These are phyloP conservation scores for Bombus confusus DNA, from an alignment of 1,140 invertebrate genomes.

Conservation along the genomic window DNA sequence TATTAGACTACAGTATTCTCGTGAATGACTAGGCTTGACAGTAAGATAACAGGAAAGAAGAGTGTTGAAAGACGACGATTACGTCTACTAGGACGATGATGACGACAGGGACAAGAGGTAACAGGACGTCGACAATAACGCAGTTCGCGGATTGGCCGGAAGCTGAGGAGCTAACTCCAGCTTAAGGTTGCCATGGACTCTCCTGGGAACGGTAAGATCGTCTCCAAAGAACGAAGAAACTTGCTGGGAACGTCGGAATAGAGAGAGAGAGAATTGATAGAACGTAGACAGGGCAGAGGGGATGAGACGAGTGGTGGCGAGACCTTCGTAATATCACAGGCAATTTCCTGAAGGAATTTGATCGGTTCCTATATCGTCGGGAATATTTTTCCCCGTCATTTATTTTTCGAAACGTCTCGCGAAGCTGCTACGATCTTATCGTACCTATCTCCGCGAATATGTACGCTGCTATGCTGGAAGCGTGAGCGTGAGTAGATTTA, in stretches of 20 bases:
- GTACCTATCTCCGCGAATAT: constrained; percentile 29
- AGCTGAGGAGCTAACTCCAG: constrained; percentile 51
- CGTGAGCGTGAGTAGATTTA: constrained; percentile 36
- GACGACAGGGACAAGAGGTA: neutral
- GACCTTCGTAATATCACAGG: constrained; percentile 75
- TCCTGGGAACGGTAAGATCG: constrained; percentile 47
- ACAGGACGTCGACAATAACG: constrained; percentile 56
- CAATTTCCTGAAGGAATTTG: constrained; percentile 76
- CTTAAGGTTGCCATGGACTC: constrained; percentile 49
- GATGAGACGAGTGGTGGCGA: constrained; percentile 24
- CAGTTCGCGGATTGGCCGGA: constrained; percentile 39
- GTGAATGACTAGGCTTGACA: constrained; percentile 1
- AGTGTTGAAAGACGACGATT: constrained; percentile 49
- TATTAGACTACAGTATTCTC: constrained; percentile 17
- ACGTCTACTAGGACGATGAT: constrained; percentile 12
- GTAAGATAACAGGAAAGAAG: neutral
- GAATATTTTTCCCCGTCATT: constrained; percentile 75
- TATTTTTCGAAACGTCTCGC: constrained; percentile 70
- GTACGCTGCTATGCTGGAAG: constrained; percentile 7
- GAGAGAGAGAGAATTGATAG: neutral
- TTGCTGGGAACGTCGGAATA: constrained; percentile 35
- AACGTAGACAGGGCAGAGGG: neutral
- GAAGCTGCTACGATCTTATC: constrained; percentile 65
- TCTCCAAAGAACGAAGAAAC: constrained; percentile 43
- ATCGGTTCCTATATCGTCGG: constrained; percentile 70